A percentile compares a stretch with the other conserved stretches of the same genome.
phyloP scores from a whole-genome alignment of 2,113 vertebrate genomes.

The Procavia capensis region DNA sequence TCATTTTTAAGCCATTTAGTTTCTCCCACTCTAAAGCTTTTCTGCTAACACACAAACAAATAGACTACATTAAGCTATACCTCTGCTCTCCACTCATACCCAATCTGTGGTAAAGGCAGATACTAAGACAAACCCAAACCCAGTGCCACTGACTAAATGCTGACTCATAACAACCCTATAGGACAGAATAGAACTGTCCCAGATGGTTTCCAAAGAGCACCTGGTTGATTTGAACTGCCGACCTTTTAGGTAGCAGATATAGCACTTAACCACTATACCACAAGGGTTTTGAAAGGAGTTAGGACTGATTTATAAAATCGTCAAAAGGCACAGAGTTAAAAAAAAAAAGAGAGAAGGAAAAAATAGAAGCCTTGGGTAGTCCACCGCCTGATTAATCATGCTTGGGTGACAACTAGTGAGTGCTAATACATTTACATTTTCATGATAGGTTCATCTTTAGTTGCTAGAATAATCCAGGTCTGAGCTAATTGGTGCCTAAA shows the following conservation, averaged over 20 bases:
- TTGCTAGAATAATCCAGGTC: slow-evolving; percentile 38
- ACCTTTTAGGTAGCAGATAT: too few species aligned
- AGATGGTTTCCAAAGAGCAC: too few species aligned
- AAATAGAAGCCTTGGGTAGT: not conserved
- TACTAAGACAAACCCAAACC: too few species aligned
- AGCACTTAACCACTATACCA: too few species aligned
- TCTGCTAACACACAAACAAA: not conserved
- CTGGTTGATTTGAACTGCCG: too few species aligned
- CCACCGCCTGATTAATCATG: slow-evolving; percentile 37
- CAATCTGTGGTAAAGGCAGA: not conserved
- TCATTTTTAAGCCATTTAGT: slow-evolving; percentile 61
- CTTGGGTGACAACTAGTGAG: not conserved
- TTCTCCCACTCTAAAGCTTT: slow-evolving; percentile 7
- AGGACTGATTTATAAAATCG: slow-evolving; percentile 14
- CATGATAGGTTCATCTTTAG: slow-evolving; percentile 27
- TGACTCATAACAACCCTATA: too few species aligned
- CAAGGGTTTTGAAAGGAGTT: too few species aligned
- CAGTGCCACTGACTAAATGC: too few species aligned
- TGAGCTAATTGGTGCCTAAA: slow-evolving; percentile 42
- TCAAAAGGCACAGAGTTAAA: not conserved
- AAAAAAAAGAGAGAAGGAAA: not conserved
- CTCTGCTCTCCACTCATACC: not conserved
- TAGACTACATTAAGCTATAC: not conserved
- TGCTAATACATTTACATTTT: slow-evolving; percentile 42
- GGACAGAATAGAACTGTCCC: too few species aligned